phyloP scores from a whole-genome alignment of 2,888 invertebrate genomes.

The Deilephila porcellus region DNA sequence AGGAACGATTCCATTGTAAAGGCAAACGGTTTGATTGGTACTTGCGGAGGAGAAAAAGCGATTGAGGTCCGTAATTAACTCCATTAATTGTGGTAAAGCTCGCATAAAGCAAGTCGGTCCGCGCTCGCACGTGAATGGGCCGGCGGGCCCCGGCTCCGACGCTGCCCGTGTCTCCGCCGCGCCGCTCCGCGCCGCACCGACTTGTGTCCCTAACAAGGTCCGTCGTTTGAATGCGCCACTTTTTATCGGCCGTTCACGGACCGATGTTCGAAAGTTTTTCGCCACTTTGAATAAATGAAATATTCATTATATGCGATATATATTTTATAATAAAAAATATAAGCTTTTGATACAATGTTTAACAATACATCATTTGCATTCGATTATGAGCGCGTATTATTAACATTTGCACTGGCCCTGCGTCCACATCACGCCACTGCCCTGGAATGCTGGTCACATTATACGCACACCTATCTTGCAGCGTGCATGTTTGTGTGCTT shows the following conservation, averaged over 20 bases:
- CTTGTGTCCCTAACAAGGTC: constrained; percentile 48
- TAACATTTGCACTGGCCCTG: not conserved
- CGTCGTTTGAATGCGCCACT: constrained; percentile 59
- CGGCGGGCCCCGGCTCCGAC: constrained; percentile 28
- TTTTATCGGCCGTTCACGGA: constrained; percentile 52
- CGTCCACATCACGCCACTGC: not conserved
- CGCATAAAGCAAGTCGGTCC: constrained; percentile 30
- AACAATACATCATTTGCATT: constrained; percentile 47
- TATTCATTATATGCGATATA: constrained; percentile 66
- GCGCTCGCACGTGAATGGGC: constrained; percentile 25
- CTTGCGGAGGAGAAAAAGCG: constrained; percentile 18
- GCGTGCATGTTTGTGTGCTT: too few species aligned
- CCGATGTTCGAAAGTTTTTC: constrained; percentile 59
- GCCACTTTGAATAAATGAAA: constrained; percentile 71
- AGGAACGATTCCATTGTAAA: constrained; percentile 14
- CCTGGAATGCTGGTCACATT: not conserved
- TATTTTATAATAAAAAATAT: constrained; percentile 34
- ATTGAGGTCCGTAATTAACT: constrained; percentile 14
- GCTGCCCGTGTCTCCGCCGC: constrained; percentile 36
- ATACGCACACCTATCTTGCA: not conserved
- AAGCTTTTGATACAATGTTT: constrained; percentile 42
- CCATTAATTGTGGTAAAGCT: constrained; percentile 19
- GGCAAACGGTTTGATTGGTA: constrained; percentile 18
- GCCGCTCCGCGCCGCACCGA: constrained; percentile 31
- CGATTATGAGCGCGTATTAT: constrained; percentile 24